Conservation (phyloP, 2,113 vertebrate genomes). For the Lagopus muta region DNA sequence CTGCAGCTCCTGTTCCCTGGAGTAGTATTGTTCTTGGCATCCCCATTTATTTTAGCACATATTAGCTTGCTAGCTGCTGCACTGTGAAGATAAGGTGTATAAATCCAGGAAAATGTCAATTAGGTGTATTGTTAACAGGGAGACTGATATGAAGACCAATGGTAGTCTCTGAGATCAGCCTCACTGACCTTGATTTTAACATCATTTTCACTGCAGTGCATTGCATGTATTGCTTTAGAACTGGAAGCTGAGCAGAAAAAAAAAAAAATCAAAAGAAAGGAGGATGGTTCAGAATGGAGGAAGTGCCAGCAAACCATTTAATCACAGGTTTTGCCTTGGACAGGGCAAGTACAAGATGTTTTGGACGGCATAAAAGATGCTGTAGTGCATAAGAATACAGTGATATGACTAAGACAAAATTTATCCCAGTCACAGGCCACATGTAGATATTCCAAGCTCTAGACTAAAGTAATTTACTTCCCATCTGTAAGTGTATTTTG, state of each 20-base stretch:
- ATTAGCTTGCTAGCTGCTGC: not conserved
- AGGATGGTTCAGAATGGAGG: not conserved
- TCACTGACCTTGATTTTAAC: not conserved
- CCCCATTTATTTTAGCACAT: not conserved
- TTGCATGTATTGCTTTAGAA: not conserved
- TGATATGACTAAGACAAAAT: not conserved
- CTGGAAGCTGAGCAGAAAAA: not conserved
- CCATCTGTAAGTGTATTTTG: not conserved
- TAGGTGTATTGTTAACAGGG: not conserved
- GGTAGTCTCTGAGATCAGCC: not conserved
- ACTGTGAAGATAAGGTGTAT: not conserved
- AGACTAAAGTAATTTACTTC: not conserved
- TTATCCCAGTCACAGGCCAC: not conserved
- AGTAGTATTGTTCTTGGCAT: not conserved
- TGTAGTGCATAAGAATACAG: not conserved
- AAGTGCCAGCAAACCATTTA: slow-evolving; percentile 11
- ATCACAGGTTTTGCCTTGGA: slow-evolving; percentile 31
- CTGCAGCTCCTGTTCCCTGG: not conserved
- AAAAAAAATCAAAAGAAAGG: not conserved
- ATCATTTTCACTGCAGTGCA: not conserved
- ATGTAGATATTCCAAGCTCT: not conserved
- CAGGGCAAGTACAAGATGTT: slow-evolving; percentile 10
- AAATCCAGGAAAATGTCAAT: not conserved
- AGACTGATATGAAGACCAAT: not conserved
- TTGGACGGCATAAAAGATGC: not conserved